phyloP scores from a whole-genome alignment of 35 echinoderm and acorn worm species.

The Diadema setosum region DNA sequence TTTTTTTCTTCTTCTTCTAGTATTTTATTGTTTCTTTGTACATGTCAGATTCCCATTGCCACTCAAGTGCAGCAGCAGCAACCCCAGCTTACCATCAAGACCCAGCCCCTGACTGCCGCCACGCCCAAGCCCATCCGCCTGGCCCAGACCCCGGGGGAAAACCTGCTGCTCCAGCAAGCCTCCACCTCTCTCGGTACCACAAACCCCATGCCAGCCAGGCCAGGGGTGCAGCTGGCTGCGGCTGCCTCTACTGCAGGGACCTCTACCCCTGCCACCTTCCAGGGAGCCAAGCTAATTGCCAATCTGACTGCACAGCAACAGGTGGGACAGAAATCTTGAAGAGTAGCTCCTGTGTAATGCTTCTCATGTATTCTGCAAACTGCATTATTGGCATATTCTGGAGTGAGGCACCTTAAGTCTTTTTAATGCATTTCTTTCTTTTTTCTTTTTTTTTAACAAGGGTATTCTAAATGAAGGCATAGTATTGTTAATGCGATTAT shows the following conservation, averaged over 20 bases:
- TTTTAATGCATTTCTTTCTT: too few species aligned
- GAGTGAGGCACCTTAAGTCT: too few species aligned
- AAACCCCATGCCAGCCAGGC: not conserved
- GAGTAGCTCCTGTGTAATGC: not conserved
- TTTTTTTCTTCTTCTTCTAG: too few species aligned
- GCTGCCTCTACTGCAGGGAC: not conserved
- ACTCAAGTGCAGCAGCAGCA: not conserved
- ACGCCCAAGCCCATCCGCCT: not conserved
- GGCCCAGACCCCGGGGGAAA: not conserved
- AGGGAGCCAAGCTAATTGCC: not conserved
- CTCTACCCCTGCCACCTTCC: not conserved
- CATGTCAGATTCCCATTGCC: constrained; percentile 12
- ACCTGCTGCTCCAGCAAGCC: not conserved
- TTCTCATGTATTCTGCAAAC: too few species aligned
- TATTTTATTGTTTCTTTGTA: not conserved
- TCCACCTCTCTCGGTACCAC: not conserved
- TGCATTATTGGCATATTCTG: too few species aligned
- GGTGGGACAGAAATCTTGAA: too few species aligned
- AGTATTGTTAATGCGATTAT: too few species aligned
- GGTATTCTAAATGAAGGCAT: too few species aligned
- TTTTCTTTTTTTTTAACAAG: too few species aligned
- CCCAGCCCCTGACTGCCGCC: not conserved
- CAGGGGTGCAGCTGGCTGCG: constrained; percentile 1
- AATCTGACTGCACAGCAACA: not conserved
- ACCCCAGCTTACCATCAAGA: constrained; percentile 19